Evolutionary conservation across 2,113 vertebrate species (phyloP).

Genomic region (Colossoma macropomum): DNA sequence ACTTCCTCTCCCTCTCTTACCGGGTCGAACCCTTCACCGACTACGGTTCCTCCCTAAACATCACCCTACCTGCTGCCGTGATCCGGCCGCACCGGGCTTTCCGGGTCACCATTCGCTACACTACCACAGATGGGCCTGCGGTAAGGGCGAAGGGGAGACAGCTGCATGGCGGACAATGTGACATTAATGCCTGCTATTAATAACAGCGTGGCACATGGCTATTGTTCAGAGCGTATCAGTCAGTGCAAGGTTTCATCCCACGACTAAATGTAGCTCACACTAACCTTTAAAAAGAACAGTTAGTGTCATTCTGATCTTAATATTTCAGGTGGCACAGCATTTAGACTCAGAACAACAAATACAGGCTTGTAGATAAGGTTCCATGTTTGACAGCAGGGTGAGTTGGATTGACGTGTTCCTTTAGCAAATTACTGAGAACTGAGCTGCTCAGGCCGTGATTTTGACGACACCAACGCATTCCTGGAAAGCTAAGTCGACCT

Average conservation of each 20-base stretch:
- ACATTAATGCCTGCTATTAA: constrained; percentile 46
- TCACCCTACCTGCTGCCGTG: constrained; percentile 79
- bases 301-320: not conserved
- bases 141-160: constrained; percentile 73
- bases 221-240: constrained; percentile 20
- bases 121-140: constrained; percentile 89
- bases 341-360: no score
- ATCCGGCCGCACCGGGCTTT: constrained; percentile 79
- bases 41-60: constrained; percentile 88
- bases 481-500: not conserved
- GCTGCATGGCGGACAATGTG: constrained; percentile 52
- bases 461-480: not conserved
- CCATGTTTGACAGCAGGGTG: no score
- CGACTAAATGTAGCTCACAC: constrained; percentile 10
- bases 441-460: not conserved
- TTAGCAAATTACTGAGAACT: not conserved
- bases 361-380: no score
- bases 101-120: constrained; percentile 89
- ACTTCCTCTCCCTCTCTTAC: constrained; percentile 74
- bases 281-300: not conserved
- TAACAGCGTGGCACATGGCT: constrained; percentile 35
- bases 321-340: no score
- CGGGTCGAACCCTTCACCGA: constrained; percentile 89
- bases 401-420: not conserved
- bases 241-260: not conserved